These are phyloP conservation scores for Drosophila miranda DNA, from an alignment of 1,140 invertebrate genomes.

Conservation along the genomic window DNA sequence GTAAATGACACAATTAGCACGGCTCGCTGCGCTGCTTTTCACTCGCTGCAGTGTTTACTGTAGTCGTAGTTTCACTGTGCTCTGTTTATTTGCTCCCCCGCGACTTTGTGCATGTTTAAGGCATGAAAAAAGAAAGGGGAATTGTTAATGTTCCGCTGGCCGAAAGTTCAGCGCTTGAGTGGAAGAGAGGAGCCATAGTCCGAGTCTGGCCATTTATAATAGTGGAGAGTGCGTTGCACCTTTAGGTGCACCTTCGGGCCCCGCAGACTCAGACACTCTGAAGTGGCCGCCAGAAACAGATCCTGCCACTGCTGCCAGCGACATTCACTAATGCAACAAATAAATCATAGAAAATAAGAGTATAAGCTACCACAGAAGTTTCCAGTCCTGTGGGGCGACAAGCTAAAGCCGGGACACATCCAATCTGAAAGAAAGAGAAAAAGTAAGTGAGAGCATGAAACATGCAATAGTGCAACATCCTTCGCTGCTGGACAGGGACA, in stretches of 20 bases:
- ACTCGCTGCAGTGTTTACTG: constrained; percentile 51
- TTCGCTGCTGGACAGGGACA: no score
- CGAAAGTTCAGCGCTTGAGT: constrained; percentile 10
- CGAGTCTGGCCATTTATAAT: constrained; percentile 46
- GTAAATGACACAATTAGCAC: constrained; percentile 58
- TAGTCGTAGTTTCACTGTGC: constrained; percentile 27
- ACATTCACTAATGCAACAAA: constrained; percentile 63
- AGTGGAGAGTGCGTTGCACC: constrained; percentile 38
- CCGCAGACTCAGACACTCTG: constrained; percentile 25
- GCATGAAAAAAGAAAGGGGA: constrained; percentile 28
- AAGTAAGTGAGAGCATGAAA: background rate
- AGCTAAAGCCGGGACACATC: constrained; percentile 4
- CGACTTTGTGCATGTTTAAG: constrained; percentile 48
- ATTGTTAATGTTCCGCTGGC: constrained; percentile 51
- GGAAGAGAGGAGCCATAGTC: background rate
- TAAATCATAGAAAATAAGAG: constrained; percentile 54
- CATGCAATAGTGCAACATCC: no score
- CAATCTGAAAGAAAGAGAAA: background rate
- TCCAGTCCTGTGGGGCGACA: constrained; percentile 5
- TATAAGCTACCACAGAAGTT: constrained; percentile 7
- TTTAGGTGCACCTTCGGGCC: constrained; percentile 12
- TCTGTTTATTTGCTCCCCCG: constrained; percentile 9
- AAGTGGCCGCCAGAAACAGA: constrained; percentile 31
- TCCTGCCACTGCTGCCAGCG: constrained; percentile 30
- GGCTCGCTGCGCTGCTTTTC: constrained; percentile 36